Base-by-base conservation (phyloP, 2,888 invertebrate species). In the Dicranocentrus wangi region DNA sequence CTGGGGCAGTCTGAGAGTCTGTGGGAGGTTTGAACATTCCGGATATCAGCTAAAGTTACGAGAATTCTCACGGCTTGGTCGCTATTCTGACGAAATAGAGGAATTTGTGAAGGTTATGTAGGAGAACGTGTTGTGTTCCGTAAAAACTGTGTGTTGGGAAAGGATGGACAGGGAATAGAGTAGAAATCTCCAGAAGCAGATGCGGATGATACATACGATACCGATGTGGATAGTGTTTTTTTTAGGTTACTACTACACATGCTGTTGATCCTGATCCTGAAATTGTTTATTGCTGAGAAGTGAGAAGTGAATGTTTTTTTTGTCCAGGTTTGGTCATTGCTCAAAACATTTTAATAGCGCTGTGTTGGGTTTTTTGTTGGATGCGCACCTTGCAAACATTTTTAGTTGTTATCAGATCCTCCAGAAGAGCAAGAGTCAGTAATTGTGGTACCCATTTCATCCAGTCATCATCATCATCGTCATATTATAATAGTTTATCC, bases 141-240 rank as follows among this genome's bases (percentile, higher is more conserved):
- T 13, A 39, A 39, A 7, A 13, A 39, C 8, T 39, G 39, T 47
- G 47, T 47, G 47, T 53, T 61, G 61, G 32, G 27, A 47, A 15
- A 51, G 53, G 39, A 42, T 5, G 55, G 23, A 66, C 68, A 69
- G 77, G 51, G 69, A 77, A 77, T 76, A 55, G 43, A 61, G 70
- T 77, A 63, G 77, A 77, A 77, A 28, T 70, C 69, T 77, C 77
- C 77, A 77, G 77, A 77, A 77, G 39, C 1, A 17, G 61, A 39
- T 39, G 39, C 39, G 39, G 68, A 58, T 19, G 23, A 19, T 19
- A 23, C 5, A 58, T 5, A 23, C 39, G 13, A 39, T 39, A 39
- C 13, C 13, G 7, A 8, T 39, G 39, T 39, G 39, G 13, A 39
- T 39, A 8, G 39, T 39, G 39, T 8, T n/a, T n/a, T n/a, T n/a